A percentile compares a stretch with the other conserved stretches of the same genome.
Evolutionary conservation across 2,113 vertebrate genomes (phyloP).

Genomic region (Elephas maximus): DNA sequence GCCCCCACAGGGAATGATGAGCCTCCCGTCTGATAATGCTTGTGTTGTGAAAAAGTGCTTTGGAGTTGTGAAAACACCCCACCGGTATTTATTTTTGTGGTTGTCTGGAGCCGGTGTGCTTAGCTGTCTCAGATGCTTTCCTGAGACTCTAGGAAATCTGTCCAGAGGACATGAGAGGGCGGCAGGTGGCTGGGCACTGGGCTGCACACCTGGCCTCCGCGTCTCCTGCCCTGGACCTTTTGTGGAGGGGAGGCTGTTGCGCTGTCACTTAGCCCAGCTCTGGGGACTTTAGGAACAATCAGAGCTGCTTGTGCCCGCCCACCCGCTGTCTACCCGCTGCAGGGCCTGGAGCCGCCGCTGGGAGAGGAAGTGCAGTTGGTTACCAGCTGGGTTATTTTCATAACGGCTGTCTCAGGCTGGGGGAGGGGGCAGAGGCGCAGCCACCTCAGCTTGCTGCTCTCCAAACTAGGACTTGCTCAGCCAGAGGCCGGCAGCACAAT

Average conservation of each 20-base stretch:
- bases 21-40: neutral
- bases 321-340: conserved; percentile 34
- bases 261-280: neutral
- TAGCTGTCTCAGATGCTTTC: neutral
- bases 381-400: conserved; percentile 86
- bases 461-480: conserved; percentile 89
- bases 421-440: conserved; percentile 81
- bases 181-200: neutral
- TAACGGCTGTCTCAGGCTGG: conserved; percentile 84
- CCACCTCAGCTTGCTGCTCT: conserved; percentile 73
- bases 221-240: neutral
- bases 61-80: conserved; percentile 10
- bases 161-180: neutral
- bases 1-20: conserved; percentile 28
- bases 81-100: conserved; percentile 34
- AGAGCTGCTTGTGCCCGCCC: neutral
- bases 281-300: neutral
- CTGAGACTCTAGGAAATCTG: neutral
- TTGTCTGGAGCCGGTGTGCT: neutral
- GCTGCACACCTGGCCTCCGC: neutral
- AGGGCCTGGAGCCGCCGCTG: conserved; percentile 37
- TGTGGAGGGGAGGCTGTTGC: neutral
- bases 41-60: neutral
- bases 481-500: conserved; percentile 67
- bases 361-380: conserved; percentile 88